A percentile compares a stretch with the other conserved stretches of the same genome.
phyloP scores from a whole-genome alignment of 2,113 vertebrate species.

The Fulmarus glacialis region DNA sequence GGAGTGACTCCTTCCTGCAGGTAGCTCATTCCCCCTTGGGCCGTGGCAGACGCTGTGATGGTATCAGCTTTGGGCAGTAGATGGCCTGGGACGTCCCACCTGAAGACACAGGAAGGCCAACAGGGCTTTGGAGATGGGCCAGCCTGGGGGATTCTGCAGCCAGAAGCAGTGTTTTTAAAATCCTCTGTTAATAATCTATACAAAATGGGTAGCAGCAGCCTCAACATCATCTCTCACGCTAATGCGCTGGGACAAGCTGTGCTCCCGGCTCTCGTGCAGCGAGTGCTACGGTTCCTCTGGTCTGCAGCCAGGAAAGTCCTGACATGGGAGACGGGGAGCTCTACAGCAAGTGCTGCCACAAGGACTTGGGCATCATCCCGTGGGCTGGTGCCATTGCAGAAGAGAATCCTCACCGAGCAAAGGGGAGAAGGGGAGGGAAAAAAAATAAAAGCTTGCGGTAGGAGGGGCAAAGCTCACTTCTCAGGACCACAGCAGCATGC shows the following conservation, averaged over 20 bases:
- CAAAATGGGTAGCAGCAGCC: not conserved
- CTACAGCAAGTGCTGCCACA: not conserved
- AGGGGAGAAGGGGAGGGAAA: accelerated
- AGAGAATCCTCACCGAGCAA: not conserved
- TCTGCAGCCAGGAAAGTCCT: not conserved
- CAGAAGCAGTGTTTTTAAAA: not conserved
- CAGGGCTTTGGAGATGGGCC: not conserved
- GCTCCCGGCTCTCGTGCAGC: not conserved
- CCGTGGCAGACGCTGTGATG: not conserved
- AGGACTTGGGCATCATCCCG: not conserved
- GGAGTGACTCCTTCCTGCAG: not conserved
- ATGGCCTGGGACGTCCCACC: not conserved
- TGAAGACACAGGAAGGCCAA: not conserved
- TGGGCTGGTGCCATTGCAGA: not conserved
- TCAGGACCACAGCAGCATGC: not conserved
- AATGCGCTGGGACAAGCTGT: not conserved
- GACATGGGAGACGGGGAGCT: not conserved
- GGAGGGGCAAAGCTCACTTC: not conserved
- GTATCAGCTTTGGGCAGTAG: not conserved
- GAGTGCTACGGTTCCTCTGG: not conserved
- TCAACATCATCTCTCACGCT: not conserved
- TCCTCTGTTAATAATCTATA: not conserved
- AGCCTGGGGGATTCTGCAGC: not conserved
- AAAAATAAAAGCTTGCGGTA: no score
- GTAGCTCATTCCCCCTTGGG: not conserved